Conservation (phyloP, 2,113 vertebrate genomes). For the Typhlomys cinereus region DNA sequence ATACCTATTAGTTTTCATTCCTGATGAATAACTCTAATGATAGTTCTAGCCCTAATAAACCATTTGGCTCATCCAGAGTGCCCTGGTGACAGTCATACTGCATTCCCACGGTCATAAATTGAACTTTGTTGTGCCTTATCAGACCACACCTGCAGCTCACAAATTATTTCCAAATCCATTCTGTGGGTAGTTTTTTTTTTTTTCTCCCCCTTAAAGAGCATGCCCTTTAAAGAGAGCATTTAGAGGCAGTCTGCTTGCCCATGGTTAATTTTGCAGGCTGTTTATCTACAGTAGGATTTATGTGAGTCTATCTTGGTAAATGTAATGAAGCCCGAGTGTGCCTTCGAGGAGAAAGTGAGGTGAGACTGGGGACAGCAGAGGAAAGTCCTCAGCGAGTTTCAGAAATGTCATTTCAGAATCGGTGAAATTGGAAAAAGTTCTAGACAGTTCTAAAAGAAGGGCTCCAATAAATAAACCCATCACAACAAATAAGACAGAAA, state of each 20-base stretch:
- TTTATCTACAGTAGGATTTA: slow-evolving; percentile 79
- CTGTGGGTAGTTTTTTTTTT: slow-evolving; percentile 56
- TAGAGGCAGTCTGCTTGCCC: slow-evolving; percentile 59
- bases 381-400: slow-evolving; percentile 55
- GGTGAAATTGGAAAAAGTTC: slow-evolving; percentile 75
- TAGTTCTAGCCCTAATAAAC: slow-evolving; percentile 42
- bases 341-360: slow-evolving; percentile 60
- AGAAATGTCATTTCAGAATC: slow-evolving; percentile 77
- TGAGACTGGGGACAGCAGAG: slow-evolving; percentile 58
- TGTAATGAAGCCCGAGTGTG: slow-evolving; percentile 64
- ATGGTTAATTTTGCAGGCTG: slow-evolving; percentile 77
- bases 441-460: slow-evolving; percentile 75
- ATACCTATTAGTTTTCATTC: slow-evolving; percentile 30
- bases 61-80: slow-evolving; percentile 14
- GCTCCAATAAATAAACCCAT: slow-evolving; percentile 72
- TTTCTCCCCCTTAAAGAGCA: slow-evolving; percentile 75
- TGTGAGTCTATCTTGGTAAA: slow-evolving; percentile 71
- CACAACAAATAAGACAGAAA: slow-evolving; percentile 75
- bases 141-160: slow-evolving; percentile 57
- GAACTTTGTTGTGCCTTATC: slow-evolving; percentile 70
- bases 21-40: slow-evolving; percentile 23
- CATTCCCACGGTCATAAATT: slow-evolving; percentile 43
- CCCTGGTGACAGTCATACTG: neutral
- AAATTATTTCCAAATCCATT: slow-evolving; percentile 73
- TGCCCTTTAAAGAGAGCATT: slow-evolving; percentile 69